phyloP scores from a whole-genome alignment of 2,113 vertebrate species.

The Phyllopteryx taeniolatus region DNA sequence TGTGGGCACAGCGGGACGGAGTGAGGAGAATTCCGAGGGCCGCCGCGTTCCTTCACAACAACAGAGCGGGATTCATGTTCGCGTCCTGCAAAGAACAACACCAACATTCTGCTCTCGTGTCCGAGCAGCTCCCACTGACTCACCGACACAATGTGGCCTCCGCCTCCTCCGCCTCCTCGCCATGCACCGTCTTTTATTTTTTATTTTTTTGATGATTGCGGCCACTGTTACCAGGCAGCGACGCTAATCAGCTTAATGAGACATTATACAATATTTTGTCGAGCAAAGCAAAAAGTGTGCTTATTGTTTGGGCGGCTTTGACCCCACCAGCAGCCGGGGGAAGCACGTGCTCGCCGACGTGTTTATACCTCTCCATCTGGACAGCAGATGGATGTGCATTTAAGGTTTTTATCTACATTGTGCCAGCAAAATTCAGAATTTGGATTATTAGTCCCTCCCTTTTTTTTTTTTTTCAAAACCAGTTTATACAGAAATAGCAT shows the following conservation, averaged over 20 bases:
- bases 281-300: slow-evolving; percentile 94
- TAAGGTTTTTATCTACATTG: slow-evolving; percentile 36
- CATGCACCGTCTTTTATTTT: not conserved
- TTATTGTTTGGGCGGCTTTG: slow-evolving; percentile 93
- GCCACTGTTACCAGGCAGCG: slow-evolving; percentile 89
- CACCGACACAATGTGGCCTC: not conserved
- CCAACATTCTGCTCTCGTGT: slow-evolving; percentile 11
- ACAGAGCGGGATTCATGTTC: slow-evolving; percentile 71
- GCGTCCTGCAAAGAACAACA: slow-evolving; percentile 57
- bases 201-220: slow-evolving; percentile 84
- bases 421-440: not conserved
- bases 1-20: slow-evolving; percentile 16
- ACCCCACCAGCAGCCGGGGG: slow-evolving; percentile 81
- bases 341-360: slow-evolving; percentile 46
- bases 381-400: slow-evolving; percentile 64
- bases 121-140: not conserved
- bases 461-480: not conserved
- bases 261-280: slow-evolving; percentile 99
- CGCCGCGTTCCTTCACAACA: slow-evolving; percentile 61
- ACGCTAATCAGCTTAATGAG: slow-evolving; percentile 99
- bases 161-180: not conserved
- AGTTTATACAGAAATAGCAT: not conserved
- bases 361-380: slow-evolving; percentile 64
- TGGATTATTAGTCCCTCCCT: not conserved
- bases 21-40: slow-evolving; percentile 47